Evolutionary conservation across 2,888 invertebrate species (phyloP), one percentile per base, ranked within the genome.

Genomic region (Cephus rjabovi): DNA sequence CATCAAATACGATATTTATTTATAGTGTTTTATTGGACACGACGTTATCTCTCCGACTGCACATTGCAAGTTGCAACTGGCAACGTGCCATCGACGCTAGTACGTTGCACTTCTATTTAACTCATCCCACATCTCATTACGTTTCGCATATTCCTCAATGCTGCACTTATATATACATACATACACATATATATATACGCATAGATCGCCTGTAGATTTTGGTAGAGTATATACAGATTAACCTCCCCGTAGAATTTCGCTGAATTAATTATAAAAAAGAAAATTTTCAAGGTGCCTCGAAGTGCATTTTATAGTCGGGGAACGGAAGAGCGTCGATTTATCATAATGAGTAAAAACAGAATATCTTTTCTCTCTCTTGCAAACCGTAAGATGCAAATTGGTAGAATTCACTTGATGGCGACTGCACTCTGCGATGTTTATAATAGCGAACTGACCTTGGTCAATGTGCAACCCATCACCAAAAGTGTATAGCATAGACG

Each of bases 21-120:
- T 88, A 87, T 87, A 87, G 85, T 85, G 83, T 85, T 86, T 86
- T 84, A 81, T 84, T 82, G 79, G 80, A 83, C 80, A 79, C 77
- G 80, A 82, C 77, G 81, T 86, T 87, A 87, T 87, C 76, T 79
- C 40, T 56, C 40, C 6, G 40, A 56, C 1, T 56, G 76, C 79
- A 76, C 77, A 70, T 74, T 56, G 40, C 40, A 56, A 56, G 6
- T 56, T 23, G 40, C 40, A 56, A 56, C 40, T 56, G 40, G 40
- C 40, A 56, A 56, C 40, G 40, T 56, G 40, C 40, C 40, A 56
- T 34, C 70, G 31, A 69, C 23, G 75, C 37, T 87, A 86, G 87
- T 87, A 82, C 81, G 80, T 80, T 86, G 86, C 87, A 86, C 40
- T 15, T 40, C 35, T 77, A 56, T 56, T 56, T 56, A 2, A 56